Evolutionary conservation across 2,888 invertebrate genomes (phyloP).

Genomic region (Volucella zonaria): DNA sequence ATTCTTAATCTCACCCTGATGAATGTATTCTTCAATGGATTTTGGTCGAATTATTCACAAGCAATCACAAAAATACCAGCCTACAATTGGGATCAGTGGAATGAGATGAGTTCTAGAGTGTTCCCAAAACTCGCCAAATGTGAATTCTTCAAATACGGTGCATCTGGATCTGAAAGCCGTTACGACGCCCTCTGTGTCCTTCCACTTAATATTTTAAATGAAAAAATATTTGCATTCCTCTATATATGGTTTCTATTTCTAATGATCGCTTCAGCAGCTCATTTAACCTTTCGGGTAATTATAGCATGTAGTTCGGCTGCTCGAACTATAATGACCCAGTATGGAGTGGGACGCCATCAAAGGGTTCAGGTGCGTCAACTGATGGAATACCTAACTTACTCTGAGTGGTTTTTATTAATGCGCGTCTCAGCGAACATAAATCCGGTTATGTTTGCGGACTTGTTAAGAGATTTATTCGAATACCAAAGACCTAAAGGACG

Average conservation of each 20-base stretch:
- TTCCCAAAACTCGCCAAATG: conserved; percentile 91
- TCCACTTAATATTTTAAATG: conserved; percentile 90
- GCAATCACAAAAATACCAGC: conserved; percentile 78
- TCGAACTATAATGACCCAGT: conserved; percentile 78
- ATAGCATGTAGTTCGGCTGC: conserved; percentile 83
- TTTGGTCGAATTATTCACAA: conserved; percentile 79
- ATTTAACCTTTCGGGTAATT: conserved; percentile 86
- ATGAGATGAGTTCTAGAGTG: conserved; percentile 79
- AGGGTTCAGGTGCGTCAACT: conserved; percentile 74
- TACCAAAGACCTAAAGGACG: conserved; percentile 48
- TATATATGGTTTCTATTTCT: conserved; percentile 90
- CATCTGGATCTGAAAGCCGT: conserved; percentile 90
- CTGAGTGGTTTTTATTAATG: conserved; percentile 91
- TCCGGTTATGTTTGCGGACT: conserved; percentile 86
- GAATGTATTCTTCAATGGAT: conserved; percentile 79
- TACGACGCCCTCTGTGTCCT: conserved; percentile 91
- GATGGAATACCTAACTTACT: conserved; percentile 83
- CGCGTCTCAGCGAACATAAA: conserved; percentile 90
- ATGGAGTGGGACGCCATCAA: conserved; percentile 77
- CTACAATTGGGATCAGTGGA: conserved; percentile 80
- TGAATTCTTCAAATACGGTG: conserved; percentile 92
- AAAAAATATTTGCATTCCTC: conserved; percentile 89
- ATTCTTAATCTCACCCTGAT: conserved; percentile 79
- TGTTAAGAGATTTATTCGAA: conserved; percentile 84
- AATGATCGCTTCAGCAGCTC: conserved; percentile 85